Evolutionary conservation across 92 coral and sea anemone genomes (phyloP), one percentile per base, ranked within the genome.

Genomic region (Micromussa lordhowensis): DNA sequence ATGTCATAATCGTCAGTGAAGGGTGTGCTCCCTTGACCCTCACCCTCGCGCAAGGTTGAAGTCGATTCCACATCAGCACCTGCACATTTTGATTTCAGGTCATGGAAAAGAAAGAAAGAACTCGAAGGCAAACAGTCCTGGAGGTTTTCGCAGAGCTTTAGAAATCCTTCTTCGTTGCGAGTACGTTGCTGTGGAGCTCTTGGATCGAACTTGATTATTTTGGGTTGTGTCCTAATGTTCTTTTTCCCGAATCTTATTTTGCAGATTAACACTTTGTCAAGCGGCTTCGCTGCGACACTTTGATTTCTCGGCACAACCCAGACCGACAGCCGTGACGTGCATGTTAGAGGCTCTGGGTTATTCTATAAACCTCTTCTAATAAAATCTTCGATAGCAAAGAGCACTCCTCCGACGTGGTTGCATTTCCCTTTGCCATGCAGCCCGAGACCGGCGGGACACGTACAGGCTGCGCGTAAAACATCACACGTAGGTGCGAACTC

Each of bases 151-250:
- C 82, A 26, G 54, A 85, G 49, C 30, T 54, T 31, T 54, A 32
- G 32, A 34, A 85, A 85, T 1, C 82, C 79, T n/a, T 75, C 81
- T 28, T 54, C 29, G 35, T 76, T 36, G 38, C 29, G 29, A 66
- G 21, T 38, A 55, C 49, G 51, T 30, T 86, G 40, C 73, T 79
- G 69, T 79, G 83, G 81, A 15, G 78, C 89, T 19, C 89, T 75
- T n/a, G 94, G 94, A 79, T 91, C 94, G 72, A 81, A 88, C 17
- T 78, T 75, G 40, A 86, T 81, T 53, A 91, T 53, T 73, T 88
- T 91, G 59, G 89, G 83, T 48, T 34, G 78, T 49, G 49, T 58
- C 19, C 92, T 80, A 69, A 88, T 91, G 75, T 88, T 88, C 77
- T 79, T 88, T 31, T 71, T 88, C 79, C 68, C 92, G 83, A 88